Conservation (phyloP, 2,888 invertebrate genomes). For the Taphrorychus bicolor region DNA sequence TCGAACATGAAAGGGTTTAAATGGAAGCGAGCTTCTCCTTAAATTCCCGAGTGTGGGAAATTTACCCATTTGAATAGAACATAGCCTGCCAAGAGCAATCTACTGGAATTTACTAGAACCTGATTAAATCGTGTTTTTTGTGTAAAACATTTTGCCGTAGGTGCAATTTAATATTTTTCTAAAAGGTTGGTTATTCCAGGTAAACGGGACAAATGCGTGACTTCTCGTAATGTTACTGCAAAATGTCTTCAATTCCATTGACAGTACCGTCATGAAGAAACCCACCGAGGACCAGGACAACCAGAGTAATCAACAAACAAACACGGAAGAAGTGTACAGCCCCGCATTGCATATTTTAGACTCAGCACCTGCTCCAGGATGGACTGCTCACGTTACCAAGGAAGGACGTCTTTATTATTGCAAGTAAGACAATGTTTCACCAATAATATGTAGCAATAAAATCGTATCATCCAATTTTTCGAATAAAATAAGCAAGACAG, state of each 20-base stretch:
- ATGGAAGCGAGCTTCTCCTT: background rate
- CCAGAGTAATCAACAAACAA: background rate
- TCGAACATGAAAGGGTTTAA: conserved; percentile 4
- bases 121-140: background rate
- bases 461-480: too few species aligned
- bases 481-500: too few species aligned
- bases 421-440: too few species aligned
- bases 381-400: conserved; percentile 80
- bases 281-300: background rate
- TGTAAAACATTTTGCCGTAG: background rate
- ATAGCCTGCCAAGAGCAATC: background rate
- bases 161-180: background rate
- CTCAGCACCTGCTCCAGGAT: conserved; percentile 66
- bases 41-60: background rate
- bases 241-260: background rate
- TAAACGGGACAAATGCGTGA: too few species aligned
- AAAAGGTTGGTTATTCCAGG: too few species aligned
- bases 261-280: conserved; percentile 1
- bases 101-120: background rate
- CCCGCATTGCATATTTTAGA: conserved; percentile 57
- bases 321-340: conserved; percentile 28
- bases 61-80: background rate
- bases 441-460: too few species aligned
- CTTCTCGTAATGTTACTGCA: conserved; percentile 8
- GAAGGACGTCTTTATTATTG: conserved; percentile 88